These are phyloP conservation scores for Urosaurus nigricauda DNA, from an alignment of 2,797 vertebrate genomes.

Conservation along the genomic window DNA sequence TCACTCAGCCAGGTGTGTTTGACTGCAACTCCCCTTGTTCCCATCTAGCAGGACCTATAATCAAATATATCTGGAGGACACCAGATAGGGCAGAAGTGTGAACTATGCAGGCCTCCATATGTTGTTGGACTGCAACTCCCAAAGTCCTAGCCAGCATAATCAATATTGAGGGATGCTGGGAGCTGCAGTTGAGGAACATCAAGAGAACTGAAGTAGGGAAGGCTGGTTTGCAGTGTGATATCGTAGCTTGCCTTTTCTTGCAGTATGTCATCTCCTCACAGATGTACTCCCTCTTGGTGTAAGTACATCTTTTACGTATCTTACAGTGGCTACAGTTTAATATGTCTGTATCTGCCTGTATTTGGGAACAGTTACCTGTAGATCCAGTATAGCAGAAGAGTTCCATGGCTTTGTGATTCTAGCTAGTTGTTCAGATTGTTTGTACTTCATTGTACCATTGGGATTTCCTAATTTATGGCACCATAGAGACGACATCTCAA, in stretches of 20 bases:
- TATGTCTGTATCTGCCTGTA: constrained; percentile 30
- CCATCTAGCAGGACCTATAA: neutral
- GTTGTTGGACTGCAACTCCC: no score
- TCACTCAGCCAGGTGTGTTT: neutral
- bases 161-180: no score
- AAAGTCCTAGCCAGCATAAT: no score
- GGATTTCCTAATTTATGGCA: constrained; percentile 53
- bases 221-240: constrained; percentile 1
- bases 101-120: no score
- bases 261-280: neutral
- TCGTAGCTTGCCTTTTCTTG: constrained; percentile 5
- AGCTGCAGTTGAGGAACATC: no score
- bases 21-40: neutral
- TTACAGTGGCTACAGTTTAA: constrained; percentile 32
- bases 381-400: constrained; percentile 35
- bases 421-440: constrained; percentile 39
- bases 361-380: neutral
- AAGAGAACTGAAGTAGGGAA: neutral
- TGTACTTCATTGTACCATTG: constrained; percentile 66
- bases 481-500: neutral
- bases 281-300: constrained; percentile 11
- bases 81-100: neutral
- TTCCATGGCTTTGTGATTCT: constrained; percentile 53
- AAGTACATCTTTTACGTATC: constrained; percentile 8
- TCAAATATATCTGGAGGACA: neutral